Evolutionary conservation across 1,140 invertebrate genomes (phyloP).

Genomic region (Dendrolimus punctatus): DNA sequence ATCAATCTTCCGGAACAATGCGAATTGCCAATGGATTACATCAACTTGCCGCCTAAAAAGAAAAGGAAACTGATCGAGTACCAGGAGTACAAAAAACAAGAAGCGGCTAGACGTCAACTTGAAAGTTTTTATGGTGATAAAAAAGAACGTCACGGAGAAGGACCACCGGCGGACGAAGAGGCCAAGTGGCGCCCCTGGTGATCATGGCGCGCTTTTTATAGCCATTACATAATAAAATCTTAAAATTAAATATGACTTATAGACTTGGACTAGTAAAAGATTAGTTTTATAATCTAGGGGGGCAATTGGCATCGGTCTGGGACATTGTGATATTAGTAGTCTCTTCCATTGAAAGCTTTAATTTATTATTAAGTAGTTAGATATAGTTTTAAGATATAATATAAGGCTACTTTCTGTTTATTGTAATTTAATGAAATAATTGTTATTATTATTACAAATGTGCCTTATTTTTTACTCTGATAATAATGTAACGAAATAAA

Average conservation of each 20-base stretch:
- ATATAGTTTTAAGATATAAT: too few species aligned
- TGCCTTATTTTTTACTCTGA: slow-evolving; percentile 20
- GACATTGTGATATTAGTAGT: slow-evolving; percentile 57
- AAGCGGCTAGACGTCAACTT: slow-evolving; percentile 52
- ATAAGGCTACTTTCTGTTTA: too few species aligned
- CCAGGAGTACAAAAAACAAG: slow-evolving; percentile 66
- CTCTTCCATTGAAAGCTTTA: slow-evolving; percentile 69
- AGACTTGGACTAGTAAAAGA: too few species aligned
- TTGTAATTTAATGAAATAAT: too few species aligned
- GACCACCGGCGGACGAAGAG: slow-evolving; percentile 43
- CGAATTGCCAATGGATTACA: slow-evolving; percentile 65
- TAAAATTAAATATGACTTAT: too few species aligned
- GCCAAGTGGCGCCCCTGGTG: slow-evolving; percentile 62
- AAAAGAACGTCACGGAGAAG: slow-evolving; percentile 34
- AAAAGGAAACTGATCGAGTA: slow-evolving; percentile 68
- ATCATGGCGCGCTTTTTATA: slow-evolving; percentile 7
- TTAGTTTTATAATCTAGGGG: too few species aligned
- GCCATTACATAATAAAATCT: slow-evolving; percentile 6
- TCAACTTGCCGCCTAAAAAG: slow-evolving; percentile 66
- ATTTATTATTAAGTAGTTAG: slow-evolving; percentile 55
- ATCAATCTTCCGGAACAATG: slow-evolving; percentile 54
- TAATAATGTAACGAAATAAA: not conserved
- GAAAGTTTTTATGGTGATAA: slow-evolving; percentile 56
- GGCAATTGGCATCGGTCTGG: too few species aligned
- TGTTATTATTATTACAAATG: not conserved